Evolutionary conservation across 2,113 vertebrate species (phyloP), one percentile per base, ranked within the genome.

Genomic region (Gulo gulo): DNA sequence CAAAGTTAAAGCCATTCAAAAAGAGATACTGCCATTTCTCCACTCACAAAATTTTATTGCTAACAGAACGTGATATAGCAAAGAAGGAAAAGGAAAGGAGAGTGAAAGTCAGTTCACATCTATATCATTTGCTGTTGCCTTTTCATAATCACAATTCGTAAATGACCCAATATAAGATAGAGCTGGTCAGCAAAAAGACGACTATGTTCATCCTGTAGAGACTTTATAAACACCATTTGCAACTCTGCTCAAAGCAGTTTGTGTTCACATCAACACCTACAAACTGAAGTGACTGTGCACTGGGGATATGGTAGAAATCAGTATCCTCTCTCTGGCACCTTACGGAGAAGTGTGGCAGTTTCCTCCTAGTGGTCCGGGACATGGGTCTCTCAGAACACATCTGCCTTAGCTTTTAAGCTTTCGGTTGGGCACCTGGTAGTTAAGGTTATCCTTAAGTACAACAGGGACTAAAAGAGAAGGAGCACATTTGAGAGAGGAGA

Each of bases 71-170:
- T 80, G 34, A 71, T 34, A 89, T 9, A 83, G 67, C n/a, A 91
- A 69, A 91, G 12, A 88, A 79, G 47, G 10, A 85, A 78, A 92
- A 94, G n/a, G 26, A 42, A 92, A 94, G 42, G 26, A 42, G 14
- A 83, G 14, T 61, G 2, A 84, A 96, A 80, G 57, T 87, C 47
- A 91, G n/a, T 78, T 65, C 89, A 91, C 82, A 50, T 76, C 9
- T 26, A 3, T 29, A 21, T 31, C 11, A 69, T 63, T 92, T 92
- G 65, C 45, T 55, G 47, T 23, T 81, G 4, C 7, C 6, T 73
- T 96, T 97, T 92, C 29, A 73, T 71, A 84, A 88, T 91, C 24
- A 79, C 24, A 86, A 76, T 79, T 79, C 39, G 83, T 82, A 85
- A 91, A 73, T 34, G 39, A n/a, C 23, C 79, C 36, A 86, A 65